A percentile compares a stretch with the other conserved stretches of the same genome.
These are phyloP conservation scores for Auanema sp. DNA, from an alignment of 2,888 invertebrate genomes.

Conservation along the genomic window DNA sequence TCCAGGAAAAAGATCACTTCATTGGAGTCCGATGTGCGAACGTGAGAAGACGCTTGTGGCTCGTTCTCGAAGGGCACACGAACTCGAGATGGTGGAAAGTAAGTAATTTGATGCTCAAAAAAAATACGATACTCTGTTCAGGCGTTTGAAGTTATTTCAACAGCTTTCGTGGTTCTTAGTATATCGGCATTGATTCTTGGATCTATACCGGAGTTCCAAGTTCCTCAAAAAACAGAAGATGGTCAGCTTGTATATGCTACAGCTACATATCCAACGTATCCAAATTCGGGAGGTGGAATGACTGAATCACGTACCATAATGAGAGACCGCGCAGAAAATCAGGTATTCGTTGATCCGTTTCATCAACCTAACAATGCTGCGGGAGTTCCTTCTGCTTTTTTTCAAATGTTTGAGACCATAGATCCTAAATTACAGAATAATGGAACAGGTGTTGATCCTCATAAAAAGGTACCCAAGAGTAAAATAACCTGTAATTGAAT, in stretches of 20 bases:
- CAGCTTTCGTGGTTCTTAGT: constrained; percentile 60
- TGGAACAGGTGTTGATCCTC: background rate
- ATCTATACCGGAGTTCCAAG: constrained; percentile 63
- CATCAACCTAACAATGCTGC: background rate
- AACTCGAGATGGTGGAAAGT: constrained; percentile 63
- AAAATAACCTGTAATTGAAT: no score
- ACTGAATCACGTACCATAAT: constrained; percentile 52
- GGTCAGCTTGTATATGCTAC: constrained; percentile 45
- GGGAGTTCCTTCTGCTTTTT: background rate
- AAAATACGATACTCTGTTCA: constrained; percentile 13
- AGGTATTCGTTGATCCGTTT: constrained; percentile 27
- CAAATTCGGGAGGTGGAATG: constrained; percentile 47
- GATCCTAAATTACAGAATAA: background rate
- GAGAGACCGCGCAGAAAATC: constrained; percentile 48
- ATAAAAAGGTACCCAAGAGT: no score
- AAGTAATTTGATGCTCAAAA: background rate
- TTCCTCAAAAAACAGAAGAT: constrained; percentile 45
- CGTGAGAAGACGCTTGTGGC: constrained; percentile 56
- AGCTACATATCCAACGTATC: constrained; percentile 60
- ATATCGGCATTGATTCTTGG: constrained; percentile 62
- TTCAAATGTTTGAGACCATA: background rate
- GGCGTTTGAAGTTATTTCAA: constrained; percentile 62
- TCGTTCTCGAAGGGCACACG: constrained; percentile 60
- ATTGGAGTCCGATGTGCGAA: constrained; percentile 60
- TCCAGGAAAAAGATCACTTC: constrained; percentile 63